Evolutionary conservation across 2,888 invertebrate species (phyloP), one percentile per base, ranked within the genome.

Genomic region (Apamea sordens): DNA sequence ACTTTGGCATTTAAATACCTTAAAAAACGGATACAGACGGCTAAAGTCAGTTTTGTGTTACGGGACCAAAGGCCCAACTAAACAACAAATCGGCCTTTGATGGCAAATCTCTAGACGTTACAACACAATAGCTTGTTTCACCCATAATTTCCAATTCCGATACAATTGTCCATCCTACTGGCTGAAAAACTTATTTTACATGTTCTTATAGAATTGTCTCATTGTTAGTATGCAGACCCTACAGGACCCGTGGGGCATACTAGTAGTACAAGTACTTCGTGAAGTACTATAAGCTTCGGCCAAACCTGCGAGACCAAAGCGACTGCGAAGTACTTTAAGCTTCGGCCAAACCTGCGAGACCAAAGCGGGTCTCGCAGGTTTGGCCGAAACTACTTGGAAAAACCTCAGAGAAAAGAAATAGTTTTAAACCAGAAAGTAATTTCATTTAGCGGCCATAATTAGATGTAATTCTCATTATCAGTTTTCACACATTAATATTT

Each of bases 71-170:
- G 50, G 0, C 18, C 18, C 24, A 32, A 80, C 15, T 10, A 64
- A 36, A 44, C 24, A 64, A 63, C n/a, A 63, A 78, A 50, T 72
- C 2, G 24, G 32, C 50, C 32, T 56, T 47, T 32, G 63, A 36
- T 15, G 15, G 18, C 8, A 28, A 63, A 68, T 86, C 86, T 83
- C 83, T 53, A 61, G 73, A 73, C 32, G 32, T 11, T 67, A 64
- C 28, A 32, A 61, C 65, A 86, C 70, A 86, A 85, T 72, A 77
- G 74, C 44, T 71, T 71, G 11, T 75, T 65, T 59, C 6, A 68
- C n/a, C 59, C 71, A 50, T 65, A 41, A 77, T 79, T 69, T 82
- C 68, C 65, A 85, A 78, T 77, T 77, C 63, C 53, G 21, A 65
- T 47, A 73, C 68, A 72, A 85, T 69, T 44, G 56, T 47, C 44